Percentiles rank a stretch among this genome's conserved stretches.
These are phyloP conservation scores for Sebastes itinus DNA, from an alignment of 2,797 vertebrate genomes.

Conservation along the genomic window DNA sequence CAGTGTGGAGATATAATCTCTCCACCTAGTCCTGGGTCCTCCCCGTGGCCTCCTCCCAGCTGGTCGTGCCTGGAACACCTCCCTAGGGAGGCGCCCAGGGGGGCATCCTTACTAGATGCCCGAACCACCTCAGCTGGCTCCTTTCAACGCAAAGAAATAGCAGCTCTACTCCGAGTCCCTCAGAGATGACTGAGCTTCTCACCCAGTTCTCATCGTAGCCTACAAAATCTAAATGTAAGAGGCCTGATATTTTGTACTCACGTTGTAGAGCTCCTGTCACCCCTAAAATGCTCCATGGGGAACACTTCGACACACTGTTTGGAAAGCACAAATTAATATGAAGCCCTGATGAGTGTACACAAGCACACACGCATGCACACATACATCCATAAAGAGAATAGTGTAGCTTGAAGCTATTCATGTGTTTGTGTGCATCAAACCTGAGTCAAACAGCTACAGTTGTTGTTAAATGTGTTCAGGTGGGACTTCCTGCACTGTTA, in stretches of 20 bases:
- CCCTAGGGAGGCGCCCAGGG: too few relatives aligned
- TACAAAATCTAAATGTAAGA: neutral
- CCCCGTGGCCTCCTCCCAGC: too few relatives aligned
- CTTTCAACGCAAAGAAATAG: too few relatives aligned
- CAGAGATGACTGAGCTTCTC: too few relatives aligned
- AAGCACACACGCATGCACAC: neutral
- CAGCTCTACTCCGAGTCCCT: too few relatives aligned
- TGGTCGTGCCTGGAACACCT: too few relatives aligned
- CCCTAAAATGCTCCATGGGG: neutral
- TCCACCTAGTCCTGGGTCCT: too few relatives aligned
- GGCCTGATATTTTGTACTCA: conserved; percentile 14
- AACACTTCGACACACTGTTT: neutral
- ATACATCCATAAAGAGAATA: neutral
- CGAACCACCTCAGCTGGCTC: too few relatives aligned
- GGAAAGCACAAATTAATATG: conserved; percentile 28
- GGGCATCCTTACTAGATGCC: too few relatives aligned
- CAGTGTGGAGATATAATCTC: too few relatives aligned
- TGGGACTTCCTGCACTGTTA: neutral
- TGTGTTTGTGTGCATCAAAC: conserved; percentile 25
- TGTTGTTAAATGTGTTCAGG: neutral
- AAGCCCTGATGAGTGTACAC: neutral
- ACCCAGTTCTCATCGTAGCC: neutral
- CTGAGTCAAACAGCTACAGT: conserved; percentile 51
- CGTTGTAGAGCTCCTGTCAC: neutral
- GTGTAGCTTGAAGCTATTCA: neutral